Conservation (phyloP, 2,113 vertebrate genomes). For the Myiozetetes cayanensis region DNA sequence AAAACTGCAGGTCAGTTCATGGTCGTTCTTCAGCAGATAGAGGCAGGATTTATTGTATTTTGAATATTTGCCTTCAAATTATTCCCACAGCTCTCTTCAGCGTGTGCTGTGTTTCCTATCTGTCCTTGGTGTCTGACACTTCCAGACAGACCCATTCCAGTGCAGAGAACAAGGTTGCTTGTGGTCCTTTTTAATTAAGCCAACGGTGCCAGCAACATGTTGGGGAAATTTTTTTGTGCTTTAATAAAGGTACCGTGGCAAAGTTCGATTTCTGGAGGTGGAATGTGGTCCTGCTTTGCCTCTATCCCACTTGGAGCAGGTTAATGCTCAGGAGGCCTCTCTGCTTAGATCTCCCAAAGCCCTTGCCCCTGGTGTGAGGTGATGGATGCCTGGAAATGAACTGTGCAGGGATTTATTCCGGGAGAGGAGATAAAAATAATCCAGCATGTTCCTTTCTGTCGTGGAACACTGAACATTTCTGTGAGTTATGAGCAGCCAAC, state of each 20-base stretch:
- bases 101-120: neutral
- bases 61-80: neutral
- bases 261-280: conserved; percentile 13
- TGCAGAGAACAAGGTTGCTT: neutral
- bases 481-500: conserved; percentile 41
- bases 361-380: conserved; percentile 30
- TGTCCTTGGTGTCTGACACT: neutral
- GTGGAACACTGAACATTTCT: neutral
- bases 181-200: conserved; percentile 24
- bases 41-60: neutral
- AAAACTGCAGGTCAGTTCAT: neutral
- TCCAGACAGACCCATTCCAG: neutral
- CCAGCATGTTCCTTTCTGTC: conserved; percentile 37
- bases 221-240: neutral
- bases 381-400: conserved; percentile 67
- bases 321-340: conserved; percentile 11
- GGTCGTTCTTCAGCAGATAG: neutral
- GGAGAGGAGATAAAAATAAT: conserved; percentile 59
- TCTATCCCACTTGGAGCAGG: conserved; percentile 30
- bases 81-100: neutral
- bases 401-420: conserved; percentile 49
- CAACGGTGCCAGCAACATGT: neutral
- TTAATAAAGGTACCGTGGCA: neutral
- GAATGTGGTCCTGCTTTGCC: conserved; percentile 47
- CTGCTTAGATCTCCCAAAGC: conserved; percentile 35